A percentile compares a stretch with the other conserved stretches of the same genome.
phyloP scores from a whole-genome alignment of 1,140 invertebrate genomes.

The Drosophila lowei region DNA sequence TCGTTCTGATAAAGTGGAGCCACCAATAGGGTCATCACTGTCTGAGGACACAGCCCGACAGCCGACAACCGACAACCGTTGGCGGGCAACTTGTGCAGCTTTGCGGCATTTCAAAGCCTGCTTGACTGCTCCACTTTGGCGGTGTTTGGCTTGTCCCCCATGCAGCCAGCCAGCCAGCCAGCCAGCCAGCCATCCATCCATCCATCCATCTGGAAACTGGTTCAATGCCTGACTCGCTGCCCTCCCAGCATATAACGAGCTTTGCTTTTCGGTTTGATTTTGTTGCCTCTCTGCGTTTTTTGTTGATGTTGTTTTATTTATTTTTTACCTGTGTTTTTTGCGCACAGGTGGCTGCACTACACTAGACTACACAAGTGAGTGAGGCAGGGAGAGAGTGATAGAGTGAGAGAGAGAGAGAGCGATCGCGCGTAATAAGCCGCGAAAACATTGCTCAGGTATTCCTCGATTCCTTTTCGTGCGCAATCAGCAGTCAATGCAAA shows the following conservation, averaged over 20 bases:
- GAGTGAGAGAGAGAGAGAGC: slow-evolving; percentile 45
- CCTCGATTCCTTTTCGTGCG: slow-evolving; percentile 14
- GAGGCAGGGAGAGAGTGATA: too few relatives aligned
- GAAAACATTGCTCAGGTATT: slow-evolving; percentile 77
- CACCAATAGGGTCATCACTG: slow-evolving; percentile 3
- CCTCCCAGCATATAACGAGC: slow-evolving; percentile 57
- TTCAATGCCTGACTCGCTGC: slow-evolving; percentile 51
- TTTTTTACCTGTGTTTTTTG: slow-evolving; percentile 26
- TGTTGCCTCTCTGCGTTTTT: slow-evolving; percentile 23
- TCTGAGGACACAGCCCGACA: not conserved
- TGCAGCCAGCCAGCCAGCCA: slow-evolving; percentile 38
- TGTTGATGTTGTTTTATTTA: not conserved
- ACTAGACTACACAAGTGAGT: slow-evolving; percentile 6
- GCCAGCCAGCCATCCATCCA: slow-evolving; percentile 71
- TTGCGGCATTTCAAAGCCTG: slow-evolving; percentile 74
- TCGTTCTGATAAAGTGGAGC: too few relatives aligned
- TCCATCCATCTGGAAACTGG: slow-evolving; percentile 67
- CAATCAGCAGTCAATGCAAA: slow-evolving; percentile 11
- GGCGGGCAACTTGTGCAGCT: slow-evolving; percentile 15
- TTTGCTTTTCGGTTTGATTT: slow-evolving; percentile 77
- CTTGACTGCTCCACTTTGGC: slow-evolving; percentile 76
- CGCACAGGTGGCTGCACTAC: slow-evolving; percentile 72
- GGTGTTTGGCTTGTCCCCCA: slow-evolving; percentile 34
- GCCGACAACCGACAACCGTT: slow-evolving; percentile 1
- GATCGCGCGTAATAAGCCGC: slow-evolving; percentile 79